Evolutionary conservation across 2,888 invertebrate genomes (phyloP), one percentile per base, ranked within the genome.

Genomic region (Drosophila paranaensis): DNA sequence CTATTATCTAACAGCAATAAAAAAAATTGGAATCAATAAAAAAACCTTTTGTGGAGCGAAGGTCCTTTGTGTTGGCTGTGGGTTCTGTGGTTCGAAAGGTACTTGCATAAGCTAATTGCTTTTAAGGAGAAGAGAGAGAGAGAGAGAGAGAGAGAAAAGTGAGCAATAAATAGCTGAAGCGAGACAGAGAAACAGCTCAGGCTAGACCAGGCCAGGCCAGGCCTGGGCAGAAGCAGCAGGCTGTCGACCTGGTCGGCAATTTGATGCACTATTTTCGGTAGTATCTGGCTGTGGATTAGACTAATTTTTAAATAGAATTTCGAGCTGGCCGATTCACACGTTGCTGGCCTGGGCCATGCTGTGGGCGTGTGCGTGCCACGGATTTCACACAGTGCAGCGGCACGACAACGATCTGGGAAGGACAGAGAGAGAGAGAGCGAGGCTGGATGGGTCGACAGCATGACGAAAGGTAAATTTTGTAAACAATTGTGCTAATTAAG

Each of bases 401-500:
- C 58, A 33, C 11, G 60, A 25, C 54, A 25, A 14, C 27, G 46
- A 58, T 37, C 46, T 6, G 37, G 9, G 9, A 14, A 27, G 30
- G 33, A 33, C 25, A 25, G 37, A 3, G 4, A 45, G 46, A 3
- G 51, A 8, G 14, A 6, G 27, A 3, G 8, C 13, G 43, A 45
- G 58, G 45, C 11, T n/a, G 11, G 30, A 6, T 42, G 55, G 57
- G 45, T 37, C 25, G 16, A 25, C 66, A 58, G 87, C 87, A 87
- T 87, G 87, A 90, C 86, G 89, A 89, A 90, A 90, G 90, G 89
- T 80, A 90, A 86, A 90, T 85, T 88, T 91, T 90, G 90, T 90
- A 89, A 91, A 91, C 91, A 90, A 90, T 91, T 90, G 90, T 74
- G 68, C 83, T 91, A 91, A 91, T 90, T 90, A 90, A 90, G 80